phyloP scores from a whole-genome alignment of 2,797 vertebrate species.

The Hybognathus amarus region DNA sequence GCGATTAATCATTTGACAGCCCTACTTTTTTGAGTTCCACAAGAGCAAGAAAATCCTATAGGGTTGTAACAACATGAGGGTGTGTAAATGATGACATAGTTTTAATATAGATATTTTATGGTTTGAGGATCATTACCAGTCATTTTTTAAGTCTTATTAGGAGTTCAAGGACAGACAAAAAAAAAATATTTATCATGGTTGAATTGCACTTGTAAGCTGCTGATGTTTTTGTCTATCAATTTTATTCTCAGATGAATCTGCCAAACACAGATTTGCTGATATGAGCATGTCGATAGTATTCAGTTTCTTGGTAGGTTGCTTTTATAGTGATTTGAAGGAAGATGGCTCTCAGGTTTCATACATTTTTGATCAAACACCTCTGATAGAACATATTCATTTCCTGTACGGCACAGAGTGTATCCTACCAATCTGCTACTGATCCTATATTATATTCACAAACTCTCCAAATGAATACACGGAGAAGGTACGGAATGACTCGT shows the following conservation, averaged over 20 bases:
- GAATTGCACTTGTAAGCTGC: not conserved
- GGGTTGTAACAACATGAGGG: not conserved
- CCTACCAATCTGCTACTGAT: constrained; percentile 23
- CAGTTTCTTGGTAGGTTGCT: constrained; percentile 11
- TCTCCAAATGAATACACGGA: constrained; percentile 9
- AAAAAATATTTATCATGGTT: not conserved
- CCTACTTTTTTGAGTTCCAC: not conserved
- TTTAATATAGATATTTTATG: not conserved
- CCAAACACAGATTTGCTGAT: constrained; percentile 31
- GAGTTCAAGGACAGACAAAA: not conserved
- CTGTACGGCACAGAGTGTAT: constrained; percentile 10
- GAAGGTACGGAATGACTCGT: not conserved
- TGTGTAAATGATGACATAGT: not conserved
- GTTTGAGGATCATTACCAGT: not conserved
- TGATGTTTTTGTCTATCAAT: constrained; percentile 24
- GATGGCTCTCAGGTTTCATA: constrained; percentile 53
- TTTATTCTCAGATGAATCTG: constrained; percentile 32
- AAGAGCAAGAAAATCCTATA: not conserved
- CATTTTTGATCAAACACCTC: constrained; percentile 60
- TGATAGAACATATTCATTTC: constrained; percentile 47
- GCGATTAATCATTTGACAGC: too few species aligned
- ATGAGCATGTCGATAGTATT: constrained; percentile 21
- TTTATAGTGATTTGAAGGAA: constrained; percentile 49
- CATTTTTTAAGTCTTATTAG: not conserved
- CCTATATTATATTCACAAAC: not conserved